These are phyloP conservation scores for Ornithorhynchus anatinus DNA, from an alignment of 2,113 vertebrate species.

Conservation along the genomic window DNA sequence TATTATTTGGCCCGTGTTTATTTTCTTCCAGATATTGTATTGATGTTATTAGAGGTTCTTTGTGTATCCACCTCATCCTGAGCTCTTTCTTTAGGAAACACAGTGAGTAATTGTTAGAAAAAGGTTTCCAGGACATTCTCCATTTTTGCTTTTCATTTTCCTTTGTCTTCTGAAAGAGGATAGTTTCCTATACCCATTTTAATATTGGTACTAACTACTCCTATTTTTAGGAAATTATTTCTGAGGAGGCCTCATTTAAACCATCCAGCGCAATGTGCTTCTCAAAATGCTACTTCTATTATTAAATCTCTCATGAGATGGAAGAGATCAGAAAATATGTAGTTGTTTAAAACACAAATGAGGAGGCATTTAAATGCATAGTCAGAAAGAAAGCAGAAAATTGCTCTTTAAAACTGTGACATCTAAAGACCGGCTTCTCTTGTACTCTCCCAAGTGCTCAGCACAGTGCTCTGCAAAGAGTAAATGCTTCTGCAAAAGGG, in stretches of 20 bases:
- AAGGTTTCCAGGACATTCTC: background rate
- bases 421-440: conserved; percentile 39
- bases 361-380: conserved; percentile 27
- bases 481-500: no score
- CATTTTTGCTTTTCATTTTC: background rate
- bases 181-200: conserved; percentile 36
- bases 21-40: background rate
- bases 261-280: background rate
- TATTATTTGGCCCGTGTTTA: no score
- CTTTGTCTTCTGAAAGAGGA: conserved; percentile 19
- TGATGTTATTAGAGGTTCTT: background rate
- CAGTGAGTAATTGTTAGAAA: background rate
- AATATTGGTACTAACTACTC: conserved; percentile 38
- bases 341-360: conserved; percentile 30
- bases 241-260: conserved; percentile 4
- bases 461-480: no score
- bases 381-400: background rate
- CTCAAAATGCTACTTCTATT: background rate
- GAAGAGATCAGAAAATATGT: conserved; percentile 36
- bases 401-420: conserved; percentile 22
- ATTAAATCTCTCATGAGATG: background rate
- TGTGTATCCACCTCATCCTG: background rate
- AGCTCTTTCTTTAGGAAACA: conserved; percentile 25
- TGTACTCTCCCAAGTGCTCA: no score
- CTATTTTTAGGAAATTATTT: conserved; percentile 37